Evolutionary conservation across 2,888 invertebrate genomes (phyloP), one percentile per base, ranked within the genome.

Genomic region (Eurytoma californica): DNA sequence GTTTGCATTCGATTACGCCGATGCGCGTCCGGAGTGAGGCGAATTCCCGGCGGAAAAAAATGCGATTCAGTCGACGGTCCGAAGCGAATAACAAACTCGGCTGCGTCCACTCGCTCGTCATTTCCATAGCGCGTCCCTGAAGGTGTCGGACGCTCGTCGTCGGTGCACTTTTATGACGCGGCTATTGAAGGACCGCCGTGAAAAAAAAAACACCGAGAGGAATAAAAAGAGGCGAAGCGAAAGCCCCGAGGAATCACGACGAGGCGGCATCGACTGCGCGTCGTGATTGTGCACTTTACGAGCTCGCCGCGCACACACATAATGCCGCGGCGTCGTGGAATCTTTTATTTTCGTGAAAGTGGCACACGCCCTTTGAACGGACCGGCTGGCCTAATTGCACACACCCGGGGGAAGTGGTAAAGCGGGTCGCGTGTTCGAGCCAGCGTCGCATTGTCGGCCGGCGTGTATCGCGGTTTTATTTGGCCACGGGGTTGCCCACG

Each of bases 41-140:
- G 39, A 5, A 39, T 9, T 39, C 39, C 9, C 39, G 7, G 7
- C 39, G 39, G 39, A 39, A 39, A 39, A 39, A 39, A 39, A 39
- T 9, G 1, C 7, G 9, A 39, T 5, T 0, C 7, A 9, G 1
- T 1, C 39, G 39, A 9, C 9, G 7, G 20, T 3, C 39, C 51
- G 49, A 67, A 53, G 24, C 28, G 20, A 20, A 67, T 67, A 66
- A 28, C 67, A 14, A 18, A 14, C 68, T 7, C 68, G 16, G 0
- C 3, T n/a, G 66, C 39, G 39, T 24, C 24, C 24, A 2, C 24
- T 9, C 55, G 16, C 18, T 9, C 60, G 20, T 65, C 49, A 72
- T 72, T 77, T 77, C 77, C 77, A 77, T 77, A 77, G 72, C 77
- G 67, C 72, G 77, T 77, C 77, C 67, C 49, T 67, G 72, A 39